Percentiles rank a stretch among this genome's conserved stretches.
These are phyloP conservation scores for Alethe castanea DNA, from an alignment of 2,113 vertebrate genomes.

Conservation along the genomic window DNA sequence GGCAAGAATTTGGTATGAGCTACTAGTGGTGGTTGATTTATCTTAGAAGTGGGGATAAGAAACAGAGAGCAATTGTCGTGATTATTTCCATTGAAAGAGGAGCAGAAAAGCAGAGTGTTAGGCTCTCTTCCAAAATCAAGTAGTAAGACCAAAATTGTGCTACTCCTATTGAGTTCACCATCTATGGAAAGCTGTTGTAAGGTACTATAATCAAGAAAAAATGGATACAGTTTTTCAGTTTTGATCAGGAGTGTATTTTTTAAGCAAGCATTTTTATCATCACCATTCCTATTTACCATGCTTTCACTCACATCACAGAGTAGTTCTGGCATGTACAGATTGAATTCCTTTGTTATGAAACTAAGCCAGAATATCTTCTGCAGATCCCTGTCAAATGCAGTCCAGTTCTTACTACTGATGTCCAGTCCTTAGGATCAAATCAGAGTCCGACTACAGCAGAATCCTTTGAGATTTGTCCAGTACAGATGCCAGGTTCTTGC, in stretches of 20 bases:
- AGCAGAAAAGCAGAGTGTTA: background rate
- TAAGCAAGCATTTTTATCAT: background rate
- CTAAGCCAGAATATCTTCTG: background rate
- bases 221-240: background rate
- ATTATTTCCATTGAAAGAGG: background rate
- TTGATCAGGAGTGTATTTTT: background rate
- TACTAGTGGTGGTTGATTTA: background rate
- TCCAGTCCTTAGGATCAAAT: background rate
- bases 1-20: background rate
- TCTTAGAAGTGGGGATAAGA: background rate
- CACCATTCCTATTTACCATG: background rate
- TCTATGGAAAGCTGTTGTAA: background rate
- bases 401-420: background rate
- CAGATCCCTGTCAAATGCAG: background rate
- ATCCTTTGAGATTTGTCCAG: background rate
- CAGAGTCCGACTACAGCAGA: background rate
- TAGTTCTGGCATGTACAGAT: background rate
- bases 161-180: background rate
- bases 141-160: background rate
- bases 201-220: background rate
- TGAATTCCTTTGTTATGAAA: background rate
- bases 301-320: background rate
- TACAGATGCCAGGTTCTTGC: background rate
- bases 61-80: background rate
- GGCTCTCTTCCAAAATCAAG: background rate